These are phyloP conservation scores for Monodelphis domestica DNA, from an alignment of 2,797 vertebrate species.

Conservation along the genomic window DNA sequence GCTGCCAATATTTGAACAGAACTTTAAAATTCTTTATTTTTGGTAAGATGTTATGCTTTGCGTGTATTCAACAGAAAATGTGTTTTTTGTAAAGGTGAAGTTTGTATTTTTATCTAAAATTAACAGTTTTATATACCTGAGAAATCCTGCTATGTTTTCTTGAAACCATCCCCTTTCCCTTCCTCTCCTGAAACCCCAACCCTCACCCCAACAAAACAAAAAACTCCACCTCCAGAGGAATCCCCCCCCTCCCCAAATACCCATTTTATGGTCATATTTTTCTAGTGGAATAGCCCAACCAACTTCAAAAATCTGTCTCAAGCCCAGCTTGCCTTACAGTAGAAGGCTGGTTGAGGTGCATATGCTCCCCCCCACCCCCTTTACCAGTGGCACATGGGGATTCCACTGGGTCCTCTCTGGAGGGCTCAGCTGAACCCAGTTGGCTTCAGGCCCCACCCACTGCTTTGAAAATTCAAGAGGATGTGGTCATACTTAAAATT, in stretches of 20 bases:
- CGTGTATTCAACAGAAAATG: slow-evolving; percentile 92
- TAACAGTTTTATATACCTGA: slow-evolving; percentile 88
- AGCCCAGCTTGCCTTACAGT: slow-evolving; percentile 69
- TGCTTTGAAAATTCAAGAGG: slow-evolving; percentile 75
- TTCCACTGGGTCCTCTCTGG: slow-evolving; percentile 65
- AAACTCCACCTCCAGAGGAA: slow-evolving; percentile 12
- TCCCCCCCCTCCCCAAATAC: slow-evolving; percentile 36
- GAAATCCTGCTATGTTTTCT: slow-evolving; percentile 87
- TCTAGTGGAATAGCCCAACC: slow-evolving; percentile 79
- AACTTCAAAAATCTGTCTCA: slow-evolving; percentile 81
- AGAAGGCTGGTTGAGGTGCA: slow-evolving; percentile 65
- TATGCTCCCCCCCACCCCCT: slow-evolving; percentile 64
- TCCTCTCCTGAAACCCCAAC: not conserved
- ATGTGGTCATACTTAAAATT: not conserved
- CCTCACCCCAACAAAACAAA: slow-evolving; percentile 69
- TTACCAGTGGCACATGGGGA: slow-evolving; percentile 73
- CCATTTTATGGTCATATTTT: slow-evolving; percentile 83
- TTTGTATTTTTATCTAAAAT: slow-evolving; percentile 92
- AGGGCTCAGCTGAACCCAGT: slow-evolving; percentile 56
- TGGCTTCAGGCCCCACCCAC: slow-evolving; percentile 62
- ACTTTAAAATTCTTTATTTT: slow-evolving; percentile 96
- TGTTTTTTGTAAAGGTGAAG: slow-evolving; percentile 90
- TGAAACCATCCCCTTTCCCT: slow-evolving; percentile 71
- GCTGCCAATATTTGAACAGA: slow-evolving; percentile 87
- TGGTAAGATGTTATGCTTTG: slow-evolving; percentile 92